Evolutionary conservation across 1,140 invertebrate species (phyloP), one percentile per base, ranked within the genome.

Genomic region (Leguminivora glycinivorella): DNA sequence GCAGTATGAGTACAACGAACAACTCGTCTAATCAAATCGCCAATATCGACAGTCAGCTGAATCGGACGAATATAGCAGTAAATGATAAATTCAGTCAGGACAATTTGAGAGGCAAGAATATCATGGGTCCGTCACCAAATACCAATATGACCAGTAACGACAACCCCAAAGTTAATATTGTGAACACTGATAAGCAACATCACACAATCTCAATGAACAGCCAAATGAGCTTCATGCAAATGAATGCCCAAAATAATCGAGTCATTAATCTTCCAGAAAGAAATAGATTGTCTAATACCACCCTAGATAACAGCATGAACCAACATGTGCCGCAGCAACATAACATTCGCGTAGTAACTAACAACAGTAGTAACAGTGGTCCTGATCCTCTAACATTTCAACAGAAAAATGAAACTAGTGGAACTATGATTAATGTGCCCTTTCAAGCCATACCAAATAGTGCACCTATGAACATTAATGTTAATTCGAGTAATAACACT

Each of bases 401-500:
- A 71, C 88, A 88, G 76, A 89, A 87, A 71, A 80, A 68, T 67
- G 89, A 90, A 78, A 86, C 75, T 47, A 88, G 68, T 70, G 75
- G 83, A 7, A 91, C 89, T 19, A 90, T 89, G 81, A 91, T 91
- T 43, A 91, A 91, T 75, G 89, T 91, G 24, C 89, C 89, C 14
- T 89, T 91, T 77, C 89, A 91, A 80, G 85, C 89, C 10, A 90
- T 91, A 75, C 89, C 89, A 4, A 90, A 91, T 56, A 91, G 89
- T 77, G 88, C 88, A 25, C 89, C 89, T 17, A 91, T 91, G 89
- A 91, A 91, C 72, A 91, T 91, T 7, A 91, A 91, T 70, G 89
- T 91, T 0, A 91, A 91, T 79, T 91, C 89, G 14, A 91, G 89
- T 68, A 91, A 91, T 72, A 91, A 91, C 52, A 91, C 89, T 22